Evolutionary conservation across 1,140 invertebrate genomes (phyloP), one percentile per base, ranked within the genome.

Genomic region (Drosophila erecta): DNA sequence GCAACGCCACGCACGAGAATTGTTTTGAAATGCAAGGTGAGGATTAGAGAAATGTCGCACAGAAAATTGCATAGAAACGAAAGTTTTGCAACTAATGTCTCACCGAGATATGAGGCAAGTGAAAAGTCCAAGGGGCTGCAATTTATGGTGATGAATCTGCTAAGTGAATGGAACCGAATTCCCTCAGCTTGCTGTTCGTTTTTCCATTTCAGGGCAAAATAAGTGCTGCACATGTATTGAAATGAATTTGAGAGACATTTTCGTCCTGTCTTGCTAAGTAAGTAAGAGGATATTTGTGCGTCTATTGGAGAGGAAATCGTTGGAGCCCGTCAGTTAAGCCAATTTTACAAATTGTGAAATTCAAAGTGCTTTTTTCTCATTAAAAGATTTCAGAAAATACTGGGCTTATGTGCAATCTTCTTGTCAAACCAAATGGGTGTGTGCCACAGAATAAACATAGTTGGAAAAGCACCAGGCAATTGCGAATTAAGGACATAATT

Each of bases 21-120:
- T 87, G 83, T 87, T 87, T 79, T 71, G 75, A 72, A 78, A 87
- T 81, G 69, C 74, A 58, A 87, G 83, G 69, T 86, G 83, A 79
- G 83, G 83, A 86, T 87, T 87, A 81, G 74, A 79, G 74, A 78
- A 81, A 81, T 86, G 78, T 81, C 43, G 46, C 35, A 56, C 37
- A 66, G 75, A 64, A 59, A 83, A 81, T 81, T 74, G 74, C 67
- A 81, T 69, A 59, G 57, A 85, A 64, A 78, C 61, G 69, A 87
- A 85, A 81, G 74, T 85, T 81, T 70, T 86, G 67, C 67, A 44
- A 65, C 58, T 81, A 83, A 79, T 81, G 79, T 56, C 27, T 55
- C 37, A 54, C 30, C 41, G 24, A 75, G 71, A 64, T 56, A 64
- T 74, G 58, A 38, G 46, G 12, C 5, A 27, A 37, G 47, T 20